Percentiles rank a stretch among this genome's conserved stretches.
Evolutionary conservation across 2,113 vertebrate genomes (phyloP).

Genomic region (Boleophthalmus pectinirostris): DNA sequence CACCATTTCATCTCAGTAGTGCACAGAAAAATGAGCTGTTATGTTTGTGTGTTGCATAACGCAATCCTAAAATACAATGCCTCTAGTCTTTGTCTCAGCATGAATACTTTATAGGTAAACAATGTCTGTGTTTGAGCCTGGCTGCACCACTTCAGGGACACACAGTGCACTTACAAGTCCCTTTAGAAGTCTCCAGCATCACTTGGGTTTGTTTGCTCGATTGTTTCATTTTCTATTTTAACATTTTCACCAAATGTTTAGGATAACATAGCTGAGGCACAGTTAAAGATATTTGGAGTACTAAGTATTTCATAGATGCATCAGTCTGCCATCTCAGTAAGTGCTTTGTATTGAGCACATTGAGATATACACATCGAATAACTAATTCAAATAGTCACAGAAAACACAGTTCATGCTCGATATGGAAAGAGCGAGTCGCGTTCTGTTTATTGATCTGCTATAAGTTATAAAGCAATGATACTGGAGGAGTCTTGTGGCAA

Average conservation of each 20-base stretch:
- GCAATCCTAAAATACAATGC: background rate
- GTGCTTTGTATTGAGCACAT: too few relatives aligned
- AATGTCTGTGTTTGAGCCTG: conserved; percentile 11
- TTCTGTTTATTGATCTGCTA: too few relatives aligned
- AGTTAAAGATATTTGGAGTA: background rate
- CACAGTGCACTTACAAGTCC: conserved; percentile 48
- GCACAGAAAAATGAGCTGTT: background rate
- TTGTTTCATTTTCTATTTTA: conserved; percentile 11
- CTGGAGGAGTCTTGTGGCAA: too few relatives aligned
- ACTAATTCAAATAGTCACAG: too few relatives aligned
- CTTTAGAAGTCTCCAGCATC: conserved; percentile 30
- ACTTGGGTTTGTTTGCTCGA: conserved; percentile 17
- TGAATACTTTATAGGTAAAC: conserved; percentile 26
- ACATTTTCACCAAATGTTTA: background rate
- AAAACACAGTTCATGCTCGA: too few relatives aligned
- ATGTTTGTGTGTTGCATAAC: background rate
- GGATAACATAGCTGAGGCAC: conserved; percentile 9
- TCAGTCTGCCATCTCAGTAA: background rate
- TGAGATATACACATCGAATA: too few relatives aligned
- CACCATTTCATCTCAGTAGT: background rate
- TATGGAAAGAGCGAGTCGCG: too few relatives aligned
- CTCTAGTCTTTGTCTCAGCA: conserved; percentile 9
- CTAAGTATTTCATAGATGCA: background rate
- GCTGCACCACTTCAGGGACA: conserved; percentile 53
- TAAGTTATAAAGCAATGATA: too few relatives aligned